phyloP scores from a whole-genome alignment of 2,797 vertebrate genomes.

The Muraenolepis orangiensis region DNA sequence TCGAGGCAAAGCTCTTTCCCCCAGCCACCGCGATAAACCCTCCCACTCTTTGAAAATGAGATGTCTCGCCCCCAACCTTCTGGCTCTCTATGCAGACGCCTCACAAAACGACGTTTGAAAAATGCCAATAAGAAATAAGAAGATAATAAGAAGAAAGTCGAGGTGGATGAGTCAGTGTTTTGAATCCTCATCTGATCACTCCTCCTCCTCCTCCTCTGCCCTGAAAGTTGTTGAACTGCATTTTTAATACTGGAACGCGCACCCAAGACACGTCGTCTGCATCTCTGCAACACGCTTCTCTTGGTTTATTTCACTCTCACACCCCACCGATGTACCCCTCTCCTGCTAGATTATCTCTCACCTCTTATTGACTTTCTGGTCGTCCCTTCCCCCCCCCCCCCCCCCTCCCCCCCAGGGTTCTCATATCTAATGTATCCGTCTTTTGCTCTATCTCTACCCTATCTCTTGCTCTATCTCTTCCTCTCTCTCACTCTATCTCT shows the following conservation, averaged over 20 bases:
- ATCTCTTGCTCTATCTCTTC: background rate
- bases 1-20: no score
- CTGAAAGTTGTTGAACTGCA: background rate
- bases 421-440: background rate
- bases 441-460: background rate
- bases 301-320: background rate
- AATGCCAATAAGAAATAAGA: no score
- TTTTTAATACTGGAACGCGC: background rate
- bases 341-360: background rate
- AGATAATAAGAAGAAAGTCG: background rate
- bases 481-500: background rate
- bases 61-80: no score
- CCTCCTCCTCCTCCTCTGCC: background rate
- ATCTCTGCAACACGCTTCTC: background rate
- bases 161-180: no score
- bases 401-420: background rate
- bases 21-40: no score
- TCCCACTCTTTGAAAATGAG: no score
- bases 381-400: no score
- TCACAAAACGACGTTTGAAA: no score
- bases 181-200: background rate
- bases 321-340: background rate
- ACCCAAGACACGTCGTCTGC: background rate
- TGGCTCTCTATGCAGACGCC: no score
- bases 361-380: conserved; percentile 1